Evolutionary conservation across 2,797 vertebrate species (phyloP).

Genomic region (Sciaenops ocellatus): DNA sequence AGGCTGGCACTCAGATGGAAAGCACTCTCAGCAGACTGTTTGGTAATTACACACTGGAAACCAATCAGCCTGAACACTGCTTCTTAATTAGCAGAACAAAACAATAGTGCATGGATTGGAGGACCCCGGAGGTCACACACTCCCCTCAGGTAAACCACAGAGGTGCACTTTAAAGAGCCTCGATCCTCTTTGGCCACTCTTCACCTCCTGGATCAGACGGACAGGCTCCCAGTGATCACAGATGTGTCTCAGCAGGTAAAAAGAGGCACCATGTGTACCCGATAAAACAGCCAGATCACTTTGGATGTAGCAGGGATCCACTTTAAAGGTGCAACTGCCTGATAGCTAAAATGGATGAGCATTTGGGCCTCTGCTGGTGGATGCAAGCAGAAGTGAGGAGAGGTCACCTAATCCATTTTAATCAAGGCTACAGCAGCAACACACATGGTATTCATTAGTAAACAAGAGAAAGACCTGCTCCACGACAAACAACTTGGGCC

Average conservation of each 20-base stretch:
- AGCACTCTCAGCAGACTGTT: constrained; percentile 83
- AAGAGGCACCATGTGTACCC: constrained; percentile 26
- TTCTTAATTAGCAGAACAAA: constrained; percentile 88
- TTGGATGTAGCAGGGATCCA: constrained; percentile 58
- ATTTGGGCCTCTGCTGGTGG: constrained; percentile 56
- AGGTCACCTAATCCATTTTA: constrained; percentile 83
- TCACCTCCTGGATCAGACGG: constrained; percentile 31
- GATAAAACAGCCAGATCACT: constrained; percentile 55
- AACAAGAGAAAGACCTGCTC: constrained; percentile 76
- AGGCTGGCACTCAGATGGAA: constrained; percentile 78
- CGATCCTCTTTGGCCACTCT: constrained; percentile 44
- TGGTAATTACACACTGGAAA: constrained; percentile 88
- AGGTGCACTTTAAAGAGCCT: constrained; percentile 64
- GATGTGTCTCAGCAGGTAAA: constrained; percentile 63
- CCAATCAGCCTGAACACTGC: constrained; percentile 87
- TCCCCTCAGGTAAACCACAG: constrained; percentile 71
- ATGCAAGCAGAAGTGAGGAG: constrained; percentile 64
- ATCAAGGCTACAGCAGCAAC: constrained; percentile 80
- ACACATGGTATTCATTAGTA: constrained; percentile 84
- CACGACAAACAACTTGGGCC: constrained; percentile 72
- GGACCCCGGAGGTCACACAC: constrained; percentile 75
- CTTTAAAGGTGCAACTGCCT: constrained; percentile 63
- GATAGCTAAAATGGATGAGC: constrained; percentile 62
- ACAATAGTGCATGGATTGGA: constrained; percentile 83
- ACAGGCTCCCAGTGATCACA: constrained; percentile 58